Evolutionary conservation across 2,888 invertebrate genomes (phyloP), one percentile per base, ranked within the genome.

Genomic region (Synanthedon tipuliformis): DNA sequence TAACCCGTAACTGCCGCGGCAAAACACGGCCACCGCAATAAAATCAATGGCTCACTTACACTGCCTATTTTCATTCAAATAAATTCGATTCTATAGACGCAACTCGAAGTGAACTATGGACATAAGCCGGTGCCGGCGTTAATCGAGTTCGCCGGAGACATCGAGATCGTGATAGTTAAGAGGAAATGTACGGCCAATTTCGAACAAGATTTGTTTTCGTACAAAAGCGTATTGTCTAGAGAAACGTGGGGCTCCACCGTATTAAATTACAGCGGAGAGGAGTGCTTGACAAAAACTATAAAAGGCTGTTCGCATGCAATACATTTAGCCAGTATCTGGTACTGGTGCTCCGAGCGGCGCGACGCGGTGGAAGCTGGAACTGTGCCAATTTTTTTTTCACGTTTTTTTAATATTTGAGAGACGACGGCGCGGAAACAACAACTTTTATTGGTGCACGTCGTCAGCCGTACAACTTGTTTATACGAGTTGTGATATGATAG

Each of bases 11-110:
- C 68, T 65, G 70, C 67, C 65, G 64, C 65, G 66, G 63, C 66
- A 68, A 66, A 71, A 75, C 73, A 74, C 69, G 64, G 66, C 60
- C 68, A 62, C 68, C 67, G 68, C 71, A 74, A 65, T 77, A 68
- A 76, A 77, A 78, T 72, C 76, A 76, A 75, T 75, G 71, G 74
- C 67, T 74, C 70, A 73, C 70, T 73, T 70, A 68, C 65, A 68
- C 62, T 62, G 66, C 65, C 69, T 66, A 63, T 71, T 68, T 66
- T 66, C 70, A 73, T 73, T 69, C 63, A 66, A 69, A 73, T 74
- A 71, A 71, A 71, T 75, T 68, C 60, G 53, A 27, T n/a, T 52
- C 49, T 41, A 45, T 49, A 51, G 53, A 41, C 13, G 51, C 45
- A 49, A 54, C 41, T 48, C 41, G 34, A 11, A 55, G 52, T 52